phyloP scores from a whole-genome alignment of 2,113 vertebrate genomes.

The Pseudorasbora parva region DNA sequence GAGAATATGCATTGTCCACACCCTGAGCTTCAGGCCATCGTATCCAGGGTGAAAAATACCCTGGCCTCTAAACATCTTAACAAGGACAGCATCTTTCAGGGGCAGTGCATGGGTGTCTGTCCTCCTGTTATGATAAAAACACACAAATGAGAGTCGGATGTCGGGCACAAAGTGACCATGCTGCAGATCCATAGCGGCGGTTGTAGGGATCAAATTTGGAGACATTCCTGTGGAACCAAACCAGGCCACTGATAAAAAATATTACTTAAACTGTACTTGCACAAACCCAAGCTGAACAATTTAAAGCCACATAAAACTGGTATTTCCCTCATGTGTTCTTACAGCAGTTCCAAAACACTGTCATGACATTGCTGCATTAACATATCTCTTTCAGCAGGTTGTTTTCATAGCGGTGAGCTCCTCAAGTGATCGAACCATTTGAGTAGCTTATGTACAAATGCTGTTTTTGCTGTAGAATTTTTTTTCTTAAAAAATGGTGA shows the following conservation, averaged over 20 bases:
- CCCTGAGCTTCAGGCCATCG: slow-evolving; percentile 62
- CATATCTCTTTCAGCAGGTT: slow-evolving; percentile 51
- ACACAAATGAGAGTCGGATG: slow-evolving; percentile 55
- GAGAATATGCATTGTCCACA: slow-evolving; percentile 61
- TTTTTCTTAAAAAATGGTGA: not conserved
- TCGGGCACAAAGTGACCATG: slow-evolving; percentile 58
- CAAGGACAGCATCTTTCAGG: slow-evolving; percentile 52
- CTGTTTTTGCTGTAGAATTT: slow-evolving; percentile 73
- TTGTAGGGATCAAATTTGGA: slow-evolving; percentile 47
- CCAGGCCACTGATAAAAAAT: slow-evolving; percentile 42
- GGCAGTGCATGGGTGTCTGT: slow-evolving; percentile 63
- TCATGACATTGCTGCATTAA: slow-evolving; percentile 35
- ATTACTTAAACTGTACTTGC: slow-evolving; percentile 43
- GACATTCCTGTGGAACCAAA: slow-evolving; percentile 36
- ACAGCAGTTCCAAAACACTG: slow-evolving; percentile 41
- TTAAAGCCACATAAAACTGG: slow-evolving; percentile 49
- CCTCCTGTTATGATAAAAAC: slow-evolving; percentile 60
- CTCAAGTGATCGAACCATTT: slow-evolving; percentile 67
- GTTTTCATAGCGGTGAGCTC: slow-evolving; percentile 69
- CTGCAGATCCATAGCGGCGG: slow-evolving; percentile 51
- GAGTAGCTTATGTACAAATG: slow-evolving; percentile 94
- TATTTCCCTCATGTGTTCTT: slow-evolving; percentile 36
- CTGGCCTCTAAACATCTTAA: slow-evolving; percentile 53
- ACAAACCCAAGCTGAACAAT: slow-evolving; percentile 51
- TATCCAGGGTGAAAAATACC: slow-evolving; percentile 44